Conservation (phyloP, 2,888 invertebrate species). For the Dione vanillae region DNA sequence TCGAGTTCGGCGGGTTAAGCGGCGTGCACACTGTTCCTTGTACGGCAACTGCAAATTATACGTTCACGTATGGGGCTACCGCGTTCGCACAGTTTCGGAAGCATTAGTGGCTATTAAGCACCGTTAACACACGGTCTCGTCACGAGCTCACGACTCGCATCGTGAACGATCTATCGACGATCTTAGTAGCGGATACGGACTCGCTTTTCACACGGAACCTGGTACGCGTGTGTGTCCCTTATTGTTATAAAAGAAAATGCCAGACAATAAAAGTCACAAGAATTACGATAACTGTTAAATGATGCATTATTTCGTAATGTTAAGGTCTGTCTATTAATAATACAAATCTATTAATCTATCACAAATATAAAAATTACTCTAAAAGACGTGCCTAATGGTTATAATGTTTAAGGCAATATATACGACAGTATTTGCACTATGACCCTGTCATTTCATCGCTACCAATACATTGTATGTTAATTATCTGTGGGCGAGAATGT, state of each 20-base stretch:
- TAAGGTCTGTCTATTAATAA: background rate
- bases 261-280: constrained; percentile 5
- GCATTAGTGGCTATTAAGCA: constrained; percentile 84
- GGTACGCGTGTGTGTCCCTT: constrained; percentile 34
- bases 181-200: constrained; percentile 74
- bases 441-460: constrained; percentile 65
- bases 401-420: constrained; percentile 25
- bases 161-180: constrained; percentile 80
- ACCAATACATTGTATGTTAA: constrained; percentile 81
- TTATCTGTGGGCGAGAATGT: constrained; percentile 58
- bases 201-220: constrained; percentile 74
- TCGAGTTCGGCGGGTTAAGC: constrained; percentile 44
- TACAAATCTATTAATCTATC: no score
- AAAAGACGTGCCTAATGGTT: constrained; percentile 9
- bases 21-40: constrained; percentile 46
- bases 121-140: constrained; percentile 81
- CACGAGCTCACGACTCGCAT: constrained; percentile 78
- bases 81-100: constrained; percentile 85
- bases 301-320: background rate
- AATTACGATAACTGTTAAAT: background rate
- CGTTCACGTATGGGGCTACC: constrained; percentile 81
- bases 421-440: constrained; percentile 48
- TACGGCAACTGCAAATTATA: constrained; percentile 71
- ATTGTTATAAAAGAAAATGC: constrained; percentile 19
- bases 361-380: background rate